Percentiles rank a stretch among this genome's conserved stretches.
Conservation (phyloP, 2,113 vertebrate species). For the Plectropomus leopardus region DNA sequence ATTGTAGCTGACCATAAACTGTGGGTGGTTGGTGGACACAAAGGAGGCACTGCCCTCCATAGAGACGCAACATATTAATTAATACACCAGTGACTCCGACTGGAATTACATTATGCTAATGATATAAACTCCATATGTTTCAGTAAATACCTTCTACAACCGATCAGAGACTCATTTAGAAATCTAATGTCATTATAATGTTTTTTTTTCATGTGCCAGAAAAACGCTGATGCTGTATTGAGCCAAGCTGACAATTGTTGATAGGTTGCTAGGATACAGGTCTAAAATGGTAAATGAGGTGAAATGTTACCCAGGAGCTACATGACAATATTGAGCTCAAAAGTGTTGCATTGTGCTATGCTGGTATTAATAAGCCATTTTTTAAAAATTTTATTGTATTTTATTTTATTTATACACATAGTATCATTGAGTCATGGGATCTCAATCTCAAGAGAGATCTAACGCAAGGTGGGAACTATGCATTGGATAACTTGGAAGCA, state of each 20-base stretch:
- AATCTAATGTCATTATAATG: not conserved
- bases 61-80: not conserved
- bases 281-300: not conserved
- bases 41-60: not conserved
- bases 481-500: not conserved
- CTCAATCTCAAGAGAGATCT: too few species aligned
- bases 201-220: rapidly evolving
- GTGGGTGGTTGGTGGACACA: constrained; percentile 15
- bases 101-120: not conserved
- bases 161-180: not conserved
- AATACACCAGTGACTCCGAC: not conserved
- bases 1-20: constrained; percentile 35
- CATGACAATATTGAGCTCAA: not conserved
- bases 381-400: too few species aligned
- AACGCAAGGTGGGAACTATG: not conserved
- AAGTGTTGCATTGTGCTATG: not conserved
- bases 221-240: not conserved
- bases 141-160: not conserved
- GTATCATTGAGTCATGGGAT: too few species aligned
- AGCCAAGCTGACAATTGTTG: not conserved
- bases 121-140: constrained; percentile 16
- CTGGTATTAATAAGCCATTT: not conserved
- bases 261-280: not conserved
- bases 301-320: not conserved
- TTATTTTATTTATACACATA: too few species aligned